Base-by-base conservation (phyloP, 2,113 vertebrate genomes). In the Rhombomys opimus region DNA sequence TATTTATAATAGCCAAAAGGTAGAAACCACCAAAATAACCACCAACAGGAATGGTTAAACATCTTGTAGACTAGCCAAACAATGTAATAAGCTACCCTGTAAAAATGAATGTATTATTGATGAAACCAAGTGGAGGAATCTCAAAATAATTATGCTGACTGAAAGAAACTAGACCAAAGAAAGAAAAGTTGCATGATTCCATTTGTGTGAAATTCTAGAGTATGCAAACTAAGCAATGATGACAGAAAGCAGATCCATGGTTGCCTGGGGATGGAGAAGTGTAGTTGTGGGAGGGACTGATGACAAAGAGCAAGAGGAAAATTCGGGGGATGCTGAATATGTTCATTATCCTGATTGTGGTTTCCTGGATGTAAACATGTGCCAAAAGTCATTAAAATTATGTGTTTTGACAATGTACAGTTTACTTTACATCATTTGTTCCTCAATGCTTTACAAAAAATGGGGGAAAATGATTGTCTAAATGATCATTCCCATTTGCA, bases 361-460 rank as follows among this genome's bases (percentile, higher is more conserved):
- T 93, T 97, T 93, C 87, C 93, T 7, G 23, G 70, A 72, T 84
- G 5, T 95, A 89, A 82, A 73, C 80, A n/a, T 81, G 59, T 92
- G 96, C 95, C 90, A 93, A n/a, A 97, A 96, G 76, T 89, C 88
- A 92, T 96, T 95, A 73, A 92, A 92, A 38, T 46, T 85, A 77
- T 78, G 14, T 27, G 35, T n/a, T 95, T 90, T 84, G 35, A 96
- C 96, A 97, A 96, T 50, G 22, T 75, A 6, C 30, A n/a, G 52
- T 93, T 81, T 88, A 59, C 72, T 92, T 4, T 68, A 73, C 76
- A 35, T 93, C 80, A 93, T 14, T 92, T 96, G 87, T 70, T 93
- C 54, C 59, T 91, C 70, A 88, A 46, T 96, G 35, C 70, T 96
- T 13, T 93, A 70, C 59, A 76, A 90, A 90, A 76, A 68, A 78